phyloP scores from a whole-genome alignment of 2,888 invertebrate genomes.

The Noctua janthina region DNA sequence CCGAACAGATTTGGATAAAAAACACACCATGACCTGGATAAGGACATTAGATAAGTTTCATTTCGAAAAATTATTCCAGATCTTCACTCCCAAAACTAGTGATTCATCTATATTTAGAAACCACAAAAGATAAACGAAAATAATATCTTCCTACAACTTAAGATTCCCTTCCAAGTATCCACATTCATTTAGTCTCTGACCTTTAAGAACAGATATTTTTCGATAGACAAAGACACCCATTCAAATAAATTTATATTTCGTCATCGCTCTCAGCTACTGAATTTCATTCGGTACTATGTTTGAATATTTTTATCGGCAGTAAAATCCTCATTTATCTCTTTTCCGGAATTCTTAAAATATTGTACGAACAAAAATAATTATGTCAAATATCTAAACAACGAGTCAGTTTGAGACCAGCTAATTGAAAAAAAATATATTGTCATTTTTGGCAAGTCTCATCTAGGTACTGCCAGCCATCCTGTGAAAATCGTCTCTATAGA shows the following conservation, averaged over 20 bases:
- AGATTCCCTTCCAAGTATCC: background rate
- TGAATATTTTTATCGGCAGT: background rate
- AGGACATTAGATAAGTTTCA: background rate
- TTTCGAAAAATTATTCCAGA: background rate
- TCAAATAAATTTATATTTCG: background rate
- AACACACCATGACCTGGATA: background rate
- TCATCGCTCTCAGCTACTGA: background rate
- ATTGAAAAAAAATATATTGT: background rate
- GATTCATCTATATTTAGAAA: background rate
- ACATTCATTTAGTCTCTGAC: constrained; percentile 5
- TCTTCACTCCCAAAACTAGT: background rate
- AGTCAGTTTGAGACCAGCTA: background rate
- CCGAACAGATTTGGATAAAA: background rate
- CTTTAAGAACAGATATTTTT: background rate
- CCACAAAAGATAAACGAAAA: constrained; percentile 1
- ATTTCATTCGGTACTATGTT: background rate
- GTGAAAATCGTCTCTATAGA: background rate
- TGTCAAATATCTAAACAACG: background rate
- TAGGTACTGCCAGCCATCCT: background rate
- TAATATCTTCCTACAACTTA: background rate
- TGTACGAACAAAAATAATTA: background rate
- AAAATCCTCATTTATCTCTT: background rate
- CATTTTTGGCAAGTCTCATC: background rate
- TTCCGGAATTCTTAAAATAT: background rate
- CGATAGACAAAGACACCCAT: background rate